phyloP scores from a whole-genome alignment of 2,113 vertebrate genomes.

The Cottus gobio region DNA sequence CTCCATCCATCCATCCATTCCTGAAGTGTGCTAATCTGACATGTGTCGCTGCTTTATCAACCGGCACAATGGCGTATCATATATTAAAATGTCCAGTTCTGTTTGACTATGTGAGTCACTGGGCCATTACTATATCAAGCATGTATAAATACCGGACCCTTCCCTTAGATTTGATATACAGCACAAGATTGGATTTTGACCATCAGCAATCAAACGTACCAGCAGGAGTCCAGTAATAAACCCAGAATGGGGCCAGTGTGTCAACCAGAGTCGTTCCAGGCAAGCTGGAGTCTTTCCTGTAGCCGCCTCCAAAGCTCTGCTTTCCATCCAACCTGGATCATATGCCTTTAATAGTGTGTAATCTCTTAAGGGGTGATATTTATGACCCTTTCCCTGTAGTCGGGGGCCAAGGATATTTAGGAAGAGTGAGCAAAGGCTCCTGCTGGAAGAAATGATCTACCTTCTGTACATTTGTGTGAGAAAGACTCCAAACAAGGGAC shows the following conservation, averaged over 20 bases:
- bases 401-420: conserved; percentile 33
- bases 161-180: conserved; percentile 27
- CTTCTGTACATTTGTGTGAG: conserved; percentile 25
- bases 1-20: neutral
- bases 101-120: conserved; percentile 26
- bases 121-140: conserved; percentile 8
- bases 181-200: conserved; percentile 25
- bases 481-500: conserved; percentile 25
- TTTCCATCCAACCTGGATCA: conserved; percentile 67
- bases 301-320: conserved; percentile 41
- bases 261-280: conserved; percentile 61
- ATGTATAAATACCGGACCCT: conserved; percentile 32
- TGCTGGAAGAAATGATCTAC: conserved; percentile 38
- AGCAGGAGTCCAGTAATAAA: conserved; percentile 23
- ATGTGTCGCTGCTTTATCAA: neutral
- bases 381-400: conserved; percentile 44
- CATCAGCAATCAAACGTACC: conserved; percentile 32
- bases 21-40: conserved; percentile 24
- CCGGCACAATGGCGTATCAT: neutral
- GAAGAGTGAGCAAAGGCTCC: conserved; percentile 48
- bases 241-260: conserved; percentile 54
- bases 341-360: conserved; percentile 70
- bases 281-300: conserved; percentile 49
- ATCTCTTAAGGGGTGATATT: conserved; percentile 68
- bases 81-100: conserved; percentile 2